Base-by-base conservation (phyloP, 2,113 vertebrate species). In the Ciconia stormi region DNA sequence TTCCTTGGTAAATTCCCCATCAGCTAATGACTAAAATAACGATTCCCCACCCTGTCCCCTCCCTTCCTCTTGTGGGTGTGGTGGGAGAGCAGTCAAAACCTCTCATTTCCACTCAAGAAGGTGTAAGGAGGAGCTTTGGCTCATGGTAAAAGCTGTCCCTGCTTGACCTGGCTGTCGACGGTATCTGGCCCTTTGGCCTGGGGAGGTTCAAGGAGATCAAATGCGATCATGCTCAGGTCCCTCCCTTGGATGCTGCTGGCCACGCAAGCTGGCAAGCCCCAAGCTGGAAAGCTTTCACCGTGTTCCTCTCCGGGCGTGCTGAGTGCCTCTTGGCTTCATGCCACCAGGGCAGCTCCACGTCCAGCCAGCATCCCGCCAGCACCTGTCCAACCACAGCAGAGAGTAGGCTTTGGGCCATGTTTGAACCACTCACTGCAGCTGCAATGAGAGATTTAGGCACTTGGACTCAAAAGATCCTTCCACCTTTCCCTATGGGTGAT, bases 61-160 rank as follows among this genome's bases (percentile, higher is more conserved):
- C 96, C 96, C 96, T 97, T 97, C 93, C 95, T 85, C 92, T 96
- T 46, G 1, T 90, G 97, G 97, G 95, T 97, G 96, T 96, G 97
- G 96, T 97, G 92, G 59, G 62, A 93, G 82, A 93, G 72, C 77
- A 92, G 85, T 92, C 84, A 91, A 95, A 93, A 55, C 84, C 84
- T 91, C 92, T 97, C 90, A 95, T 97, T 97, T 94, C 95, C 95
- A 97, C 90, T 90, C 88, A 81, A 97, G 95, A 97, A 96, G 97
- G 97, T 97, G 82, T 47, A 61, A 97, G 94, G 95, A 96, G 88
- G 96, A 97, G 95, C 90, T 96, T 30, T 97, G 97, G 92, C 97
- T 96, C 62, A 46, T 2, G 20, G 62, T 77, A 52, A 73, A 93
- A 93, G 85, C 88, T 95, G 97, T 97, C 96, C 96, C 90, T 0